Percentiles rank a stretch among this genome's conserved stretches.
These are phyloP conservation scores for Drosophila prolongata DNA, from an alignment of 2,888 invertebrate genomes.

Conservation along the genomic window DNA sequence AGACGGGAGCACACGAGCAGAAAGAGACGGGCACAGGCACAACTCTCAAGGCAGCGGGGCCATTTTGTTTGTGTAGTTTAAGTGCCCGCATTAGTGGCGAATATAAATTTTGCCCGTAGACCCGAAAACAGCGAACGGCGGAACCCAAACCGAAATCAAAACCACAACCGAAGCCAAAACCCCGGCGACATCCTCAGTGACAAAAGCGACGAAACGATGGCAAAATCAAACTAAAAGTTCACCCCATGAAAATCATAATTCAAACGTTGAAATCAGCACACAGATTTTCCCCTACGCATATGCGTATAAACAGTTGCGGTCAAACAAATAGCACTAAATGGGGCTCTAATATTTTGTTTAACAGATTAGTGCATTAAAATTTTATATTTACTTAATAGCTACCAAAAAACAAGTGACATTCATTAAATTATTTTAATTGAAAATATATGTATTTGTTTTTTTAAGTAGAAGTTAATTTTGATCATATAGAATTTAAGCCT, in stretches of 20 bases:
- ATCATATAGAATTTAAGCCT: too few relatives aligned
- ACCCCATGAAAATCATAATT: constrained; percentile 76
- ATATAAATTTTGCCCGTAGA: constrained; percentile 70
- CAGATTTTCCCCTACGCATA: constrained; percentile 54
- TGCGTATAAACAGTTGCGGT: constrained; percentile 14
- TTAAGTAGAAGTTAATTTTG: too few relatives aligned
- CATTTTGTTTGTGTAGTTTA: constrained; percentile 75
- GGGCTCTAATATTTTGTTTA: too few relatives aligned
- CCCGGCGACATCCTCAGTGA: constrained; percentile 38
- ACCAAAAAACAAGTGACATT: too few relatives aligned
- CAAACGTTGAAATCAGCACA: constrained; percentile 71
- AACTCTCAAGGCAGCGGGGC: constrained; percentile 22
- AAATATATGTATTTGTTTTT: too few relatives aligned
- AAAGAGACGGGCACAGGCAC: constrained; percentile 5
- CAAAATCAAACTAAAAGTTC: constrained; percentile 76
- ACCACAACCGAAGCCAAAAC: constrained; percentile 23
- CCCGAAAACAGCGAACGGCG: constrained; percentile 38
- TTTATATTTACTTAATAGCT: too few relatives aligned
- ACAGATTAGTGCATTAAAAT: too few relatives aligned
- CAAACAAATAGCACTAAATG: neutral
- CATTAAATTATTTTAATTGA: too few relatives aligned
- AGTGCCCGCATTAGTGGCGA: constrained; percentile 76
- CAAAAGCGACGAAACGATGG: constrained; percentile 69
- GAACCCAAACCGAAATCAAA: constrained; percentile 21
- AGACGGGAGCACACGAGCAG: constrained; percentile 15